Base-by-base conservation (phyloP, 2,888 invertebrate species). In the Ophioninae sp. region DNA sequence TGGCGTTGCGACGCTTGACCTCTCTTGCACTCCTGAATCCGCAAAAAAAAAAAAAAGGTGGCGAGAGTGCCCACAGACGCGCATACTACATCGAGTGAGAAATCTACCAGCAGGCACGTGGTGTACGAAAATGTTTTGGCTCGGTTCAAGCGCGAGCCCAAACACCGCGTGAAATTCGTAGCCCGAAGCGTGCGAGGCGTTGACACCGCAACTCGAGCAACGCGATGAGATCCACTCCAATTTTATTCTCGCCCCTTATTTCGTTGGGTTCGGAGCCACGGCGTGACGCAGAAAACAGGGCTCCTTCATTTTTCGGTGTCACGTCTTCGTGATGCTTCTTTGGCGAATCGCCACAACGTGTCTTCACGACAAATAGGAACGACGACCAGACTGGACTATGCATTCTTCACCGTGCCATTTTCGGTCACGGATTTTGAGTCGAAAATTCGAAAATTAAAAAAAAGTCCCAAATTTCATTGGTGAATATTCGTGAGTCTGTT, bases 251-350 rank as follows among this genome's bases (percentile, higher is more conserved):
- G 37, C 51, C 58, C 56, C 75, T 74, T 65, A 51, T 51, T 17
- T 72, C 74, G 56, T 68, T 78, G 44, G 23, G 39, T 58, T 79
- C 75, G 69, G 41, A 69, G 75, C 81, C 51, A 13, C 51, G 73
- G 30, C 30, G 30, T 30, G 30, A 30, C 30, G 30, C 30, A 30
- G 30, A 30, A 30, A 30, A 30, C 83, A 73, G 39, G 87, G 86
- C 88, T 51, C 6, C 17, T 51, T 51, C 17, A 89, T 89, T 88
- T 90, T 90, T 88, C 88, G 88, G 88, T 88, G 87, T 90, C 90
- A 87, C 88, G 89, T 88, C n/a, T n/a, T 88, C 87, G 87, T 86
- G 86, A 51, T 17, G 51, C 51, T 86, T 85, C 86, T 76, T 82
- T 88, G 89, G 90, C 89, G 88, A 84, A 73, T 79, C 83, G 87